These are phyloP conservation scores for Florisuga fusca DNA, from an alignment of 2,797 vertebrate species.

Conservation along the genomic window DNA sequence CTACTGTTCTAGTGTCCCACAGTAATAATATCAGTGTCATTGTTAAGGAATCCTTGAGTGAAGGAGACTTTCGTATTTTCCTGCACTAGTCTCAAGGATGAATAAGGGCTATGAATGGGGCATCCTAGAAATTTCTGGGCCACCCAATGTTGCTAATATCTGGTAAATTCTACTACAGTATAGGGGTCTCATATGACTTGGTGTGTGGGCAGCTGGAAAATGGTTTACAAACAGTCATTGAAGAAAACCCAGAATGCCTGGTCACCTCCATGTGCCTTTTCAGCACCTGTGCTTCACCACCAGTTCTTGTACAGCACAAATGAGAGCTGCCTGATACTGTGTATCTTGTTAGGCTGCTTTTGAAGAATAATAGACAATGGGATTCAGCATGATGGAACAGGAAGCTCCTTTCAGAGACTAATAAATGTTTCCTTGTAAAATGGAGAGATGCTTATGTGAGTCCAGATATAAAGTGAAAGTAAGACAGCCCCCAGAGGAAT, in stretches of 20 bases:
- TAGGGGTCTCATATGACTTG: neutral
- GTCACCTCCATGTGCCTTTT: fast-evolving
- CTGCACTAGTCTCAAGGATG: neutral
- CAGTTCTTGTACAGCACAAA: fast-evolving
- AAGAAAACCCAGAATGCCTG: neutral
- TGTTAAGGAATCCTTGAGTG: neutral
- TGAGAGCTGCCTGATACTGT: fast-evolving
- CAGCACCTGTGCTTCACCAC: fast-evolving
- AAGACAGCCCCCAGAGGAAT: constrained; percentile 59
- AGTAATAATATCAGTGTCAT: neutral
- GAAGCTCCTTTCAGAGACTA: constrained; percentile 33
- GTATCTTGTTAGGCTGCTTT: neutral
- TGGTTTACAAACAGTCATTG: neutral
- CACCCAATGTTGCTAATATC: neutral
- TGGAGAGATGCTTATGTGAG: constrained; percentile 38
- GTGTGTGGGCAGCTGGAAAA: neutral
- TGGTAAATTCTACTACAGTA: neutral
- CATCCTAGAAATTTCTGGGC: neutral
- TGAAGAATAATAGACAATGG: neutral
- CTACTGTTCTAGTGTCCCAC: neutral
- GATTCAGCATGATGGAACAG: neutral
- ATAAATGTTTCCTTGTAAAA: constrained; percentile 58
- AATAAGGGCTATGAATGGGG: neutral
- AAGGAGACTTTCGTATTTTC: constrained; percentile 16
- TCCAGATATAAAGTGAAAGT: constrained; percentile 68